Conservation (phyloP, 2,113 vertebrate genomes). For the Corythornis madagascariensis region DNA sequence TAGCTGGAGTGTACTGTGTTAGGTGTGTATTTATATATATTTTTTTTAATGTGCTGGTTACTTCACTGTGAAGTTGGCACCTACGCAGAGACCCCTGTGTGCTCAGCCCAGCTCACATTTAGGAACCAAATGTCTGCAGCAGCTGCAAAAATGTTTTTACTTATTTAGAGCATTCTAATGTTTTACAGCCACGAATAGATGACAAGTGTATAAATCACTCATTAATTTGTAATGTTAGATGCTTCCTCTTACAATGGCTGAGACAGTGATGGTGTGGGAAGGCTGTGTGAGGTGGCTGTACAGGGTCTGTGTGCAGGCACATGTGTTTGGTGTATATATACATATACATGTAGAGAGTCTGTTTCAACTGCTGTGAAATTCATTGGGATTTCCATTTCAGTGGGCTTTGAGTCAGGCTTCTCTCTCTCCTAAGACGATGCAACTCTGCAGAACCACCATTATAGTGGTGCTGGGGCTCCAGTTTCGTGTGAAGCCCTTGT, state of each 20-base stretch:
- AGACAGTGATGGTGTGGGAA: not conserved
- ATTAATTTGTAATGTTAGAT: conserved; percentile 18
- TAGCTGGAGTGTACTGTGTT: not conserved
- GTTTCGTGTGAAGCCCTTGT: not conserved
- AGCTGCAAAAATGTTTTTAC: conserved; percentile 78
- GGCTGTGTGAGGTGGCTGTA: not conserved
- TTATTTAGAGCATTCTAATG: conserved; percentile 72
- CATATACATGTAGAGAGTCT: not conserved
- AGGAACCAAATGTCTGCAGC: conserved; percentile 58
- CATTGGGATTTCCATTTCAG: not conserved
- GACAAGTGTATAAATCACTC: conserved; percentile 60
- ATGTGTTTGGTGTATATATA: fast-evolving
- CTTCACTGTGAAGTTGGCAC: conserved; percentile 64
- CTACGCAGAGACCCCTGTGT: not conserved
- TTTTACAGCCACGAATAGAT: conserved; percentile 71
- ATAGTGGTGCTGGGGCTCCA: not conserved
- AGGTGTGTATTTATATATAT: not conserved
- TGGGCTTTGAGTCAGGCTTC: not conserved
- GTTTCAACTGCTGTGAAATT: not conserved
- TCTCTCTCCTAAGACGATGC: not conserved
- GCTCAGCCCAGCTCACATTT: conserved; percentile 45
- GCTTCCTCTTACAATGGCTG: not conserved
- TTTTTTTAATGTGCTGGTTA: conserved; percentile 45
- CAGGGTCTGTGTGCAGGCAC: not conserved
- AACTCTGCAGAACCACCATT: too few species aligned